Evolutionary conservation across 1,140 invertebrate genomes (phyloP).

Genomic region (Zeugodacus cucurbitae): DNA sequence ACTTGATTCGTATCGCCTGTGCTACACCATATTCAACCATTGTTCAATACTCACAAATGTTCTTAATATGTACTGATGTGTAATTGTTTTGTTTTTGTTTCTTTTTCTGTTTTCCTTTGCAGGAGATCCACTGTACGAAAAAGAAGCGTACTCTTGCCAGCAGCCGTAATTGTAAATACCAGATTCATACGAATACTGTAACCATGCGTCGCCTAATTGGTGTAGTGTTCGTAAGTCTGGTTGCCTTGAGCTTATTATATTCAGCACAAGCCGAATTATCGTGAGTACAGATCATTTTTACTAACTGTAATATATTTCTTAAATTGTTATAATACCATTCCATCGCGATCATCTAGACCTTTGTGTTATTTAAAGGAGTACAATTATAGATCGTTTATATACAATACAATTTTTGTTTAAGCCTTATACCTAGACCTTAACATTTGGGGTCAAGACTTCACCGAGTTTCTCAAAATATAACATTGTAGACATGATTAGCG

Average conservation of each 20-base stretch:
- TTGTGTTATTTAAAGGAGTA: too few relatives aligned
- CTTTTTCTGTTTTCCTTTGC: neutral
- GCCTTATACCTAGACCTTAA: too few relatives aligned
- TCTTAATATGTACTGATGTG: neutral
- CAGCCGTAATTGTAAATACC: too few relatives aligned
- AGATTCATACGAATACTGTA: too few relatives aligned
- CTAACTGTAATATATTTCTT: too few relatives aligned
- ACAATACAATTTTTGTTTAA: too few relatives aligned
- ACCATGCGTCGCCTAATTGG: conserved; percentile 38
- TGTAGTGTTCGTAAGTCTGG: conserved; percentile 40
- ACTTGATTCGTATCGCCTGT: neutral
- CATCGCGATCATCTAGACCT: too few relatives aligned
- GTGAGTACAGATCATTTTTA: conserved; percentile 31
- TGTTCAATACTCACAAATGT: neutral
- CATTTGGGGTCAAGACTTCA: too few relatives aligned
- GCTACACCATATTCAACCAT: neutral
- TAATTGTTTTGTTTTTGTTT: neutral
- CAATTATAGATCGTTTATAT: too few relatives aligned
- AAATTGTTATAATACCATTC: too few relatives aligned
- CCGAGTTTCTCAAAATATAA: too few relatives aligned
- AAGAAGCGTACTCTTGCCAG: neutral
- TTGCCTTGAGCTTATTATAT: conserved; percentile 41
- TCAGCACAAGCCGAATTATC: conserved; percentile 37
- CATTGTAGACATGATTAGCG: too few relatives aligned
- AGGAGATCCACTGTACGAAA: neutral